phyloP scores from a whole-genome alignment of 35 echinoderm and acorn worm genomes.

The Amphiura filiformis region DNA sequence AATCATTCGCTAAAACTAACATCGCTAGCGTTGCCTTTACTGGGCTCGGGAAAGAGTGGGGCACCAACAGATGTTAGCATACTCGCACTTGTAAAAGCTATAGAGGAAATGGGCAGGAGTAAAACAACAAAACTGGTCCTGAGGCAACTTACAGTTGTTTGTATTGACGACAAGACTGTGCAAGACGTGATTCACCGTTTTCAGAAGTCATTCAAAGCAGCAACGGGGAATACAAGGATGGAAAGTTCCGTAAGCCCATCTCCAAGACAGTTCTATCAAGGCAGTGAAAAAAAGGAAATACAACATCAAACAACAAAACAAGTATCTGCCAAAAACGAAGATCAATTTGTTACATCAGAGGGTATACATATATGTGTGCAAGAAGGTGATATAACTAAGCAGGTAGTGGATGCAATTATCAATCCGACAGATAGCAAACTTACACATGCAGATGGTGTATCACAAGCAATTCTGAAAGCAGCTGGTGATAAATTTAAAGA shows the following conservation, averaged over 20 bases:
- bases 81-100: not conserved
- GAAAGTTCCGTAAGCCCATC: too few species aligned
- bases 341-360: constrained; percentile 9
- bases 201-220: too few species aligned
- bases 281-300: too few species aligned
- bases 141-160: too few species aligned
- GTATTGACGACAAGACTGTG: too few species aligned
- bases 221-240: too few species aligned
- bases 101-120: not conserved
- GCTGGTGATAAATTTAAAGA: not conserved
- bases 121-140: too few species aligned
- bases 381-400: constrained; percentile 18
- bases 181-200: too few species aligned
- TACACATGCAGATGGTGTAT: not conserved
- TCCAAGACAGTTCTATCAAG: too few species aligned
- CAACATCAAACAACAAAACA: not conserved
- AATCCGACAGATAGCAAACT: not conserved
- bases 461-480: constrained; percentile 8
- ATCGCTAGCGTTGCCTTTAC: not conserved
- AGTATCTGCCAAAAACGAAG: not conserved
- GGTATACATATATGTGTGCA: not conserved
- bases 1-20: not conserved
- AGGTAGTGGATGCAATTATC: not conserved
- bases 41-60: not conserved
- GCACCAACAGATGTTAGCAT: not conserved